A percentile compares a stretch with the other conserved stretches of the same genome.
Evolutionary conservation across 2,888 invertebrate species (phyloP).

Genomic region (Agonum fuliginosum): DNA sequence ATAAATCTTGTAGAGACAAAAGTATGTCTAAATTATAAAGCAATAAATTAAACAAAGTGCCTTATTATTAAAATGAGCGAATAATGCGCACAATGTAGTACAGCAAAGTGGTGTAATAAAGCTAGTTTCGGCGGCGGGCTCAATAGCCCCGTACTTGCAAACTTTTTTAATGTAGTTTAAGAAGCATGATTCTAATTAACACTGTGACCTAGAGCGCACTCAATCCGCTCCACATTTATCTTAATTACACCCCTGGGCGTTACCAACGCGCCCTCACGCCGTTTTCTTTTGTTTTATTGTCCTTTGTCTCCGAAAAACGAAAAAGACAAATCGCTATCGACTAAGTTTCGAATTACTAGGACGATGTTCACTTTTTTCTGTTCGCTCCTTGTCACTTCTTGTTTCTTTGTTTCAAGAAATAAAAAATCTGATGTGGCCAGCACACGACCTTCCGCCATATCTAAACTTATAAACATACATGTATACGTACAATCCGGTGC

Average conservation of each 20-base stretch:
- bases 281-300: conserved; percentile 51
- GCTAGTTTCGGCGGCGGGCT: not conserved
- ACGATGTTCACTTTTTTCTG: conserved; percentile 19
- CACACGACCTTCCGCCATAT: too few species aligned
- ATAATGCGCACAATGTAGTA: too few species aligned
- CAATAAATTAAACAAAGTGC: conserved; percentile 1
- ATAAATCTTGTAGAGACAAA: not conserved
- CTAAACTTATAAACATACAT: too few species aligned
- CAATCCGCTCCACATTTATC: conserved; percentile 64
- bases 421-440: not conserved
- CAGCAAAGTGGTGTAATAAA: not conserved
- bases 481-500: too few species aligned
- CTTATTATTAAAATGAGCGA: conserved; percentile 8
- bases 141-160: conserved; percentile 21
- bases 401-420: conserved; percentile 10
- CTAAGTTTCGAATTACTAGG: conserved; percentile 35
- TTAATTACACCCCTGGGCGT: conserved; percentile 63
- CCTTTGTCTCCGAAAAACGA: conserved; percentile 38
- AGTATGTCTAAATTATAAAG: not conserved
- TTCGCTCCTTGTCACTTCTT: too few species aligned
- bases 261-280: conserved; percentile 2
- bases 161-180: conserved; percentile 64
- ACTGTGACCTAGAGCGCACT: conserved; percentile 62
- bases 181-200: conserved; percentile 63
- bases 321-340: conserved; percentile 35